Evolutionary conservation across 1,140 invertebrate genomes (phyloP), one percentile per base, ranked within the genome.

Genomic region (Laodelphax striatellus): DNA sequence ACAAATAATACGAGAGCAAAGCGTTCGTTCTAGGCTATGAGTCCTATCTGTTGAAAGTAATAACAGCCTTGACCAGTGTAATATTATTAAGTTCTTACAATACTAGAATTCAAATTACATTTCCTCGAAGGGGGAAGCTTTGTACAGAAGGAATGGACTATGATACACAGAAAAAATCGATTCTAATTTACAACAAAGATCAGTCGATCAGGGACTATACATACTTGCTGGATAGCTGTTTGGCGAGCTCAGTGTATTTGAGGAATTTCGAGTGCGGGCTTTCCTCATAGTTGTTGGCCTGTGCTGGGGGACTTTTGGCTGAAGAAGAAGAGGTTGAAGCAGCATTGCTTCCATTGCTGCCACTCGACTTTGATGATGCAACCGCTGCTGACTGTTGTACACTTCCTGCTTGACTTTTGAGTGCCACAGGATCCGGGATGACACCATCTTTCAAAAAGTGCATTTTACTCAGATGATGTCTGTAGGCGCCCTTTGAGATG

Each of bases 201-300:
- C 34, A 55, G 28, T 34, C 54, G 28, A 41, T 46, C 44, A 52
- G 41, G 57, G 54, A 62, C 79, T 86, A 90, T 82, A 89, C 87
- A 78, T 94, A 94, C 80, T 95, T 95, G 76, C 91, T 94, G 71
- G 92, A 94, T 71, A 96, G 79, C 77, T 96, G 92, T 77, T 95
- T 96, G 64, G 92, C 92, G 71, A 96, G 82, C 79, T 96, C 92
- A 69, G 92, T 93, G 78, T 96, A 96, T 79, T 96, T 96, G 64
- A 94, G 84, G 81, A 95, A 95, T 79, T 96, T 96, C 63, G 92
- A 94, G 76, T 94, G 92, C 16, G 92, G 90, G 72, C 89, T 94
- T 73, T 96, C 92, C 67, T 94, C 91, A 67, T 90, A 87, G 24
- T 80, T 80, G 56, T 80, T 76, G 61, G 79, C 79, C 22, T 71